Conservation (phyloP, 2,797 vertebrate genomes). For the Anguilla marmorata region DNA sequence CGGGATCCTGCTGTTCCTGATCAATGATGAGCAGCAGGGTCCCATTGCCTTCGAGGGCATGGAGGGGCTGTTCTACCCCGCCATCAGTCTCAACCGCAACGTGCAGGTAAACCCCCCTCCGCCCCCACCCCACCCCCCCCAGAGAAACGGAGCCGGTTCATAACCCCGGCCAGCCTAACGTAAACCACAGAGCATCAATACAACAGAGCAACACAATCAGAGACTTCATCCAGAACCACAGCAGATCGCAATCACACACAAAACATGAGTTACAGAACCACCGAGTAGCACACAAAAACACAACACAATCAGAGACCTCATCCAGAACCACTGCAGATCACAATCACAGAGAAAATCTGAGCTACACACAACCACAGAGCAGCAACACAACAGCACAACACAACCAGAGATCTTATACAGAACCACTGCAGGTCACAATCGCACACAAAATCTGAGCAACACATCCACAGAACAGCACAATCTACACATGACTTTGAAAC, state of each 20-base stretch:
- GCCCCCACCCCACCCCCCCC: not conserved
- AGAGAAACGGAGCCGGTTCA: not conserved
- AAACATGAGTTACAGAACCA: too few species aligned
- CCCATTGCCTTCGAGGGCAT: conserved; percentile 91
- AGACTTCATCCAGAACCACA: not conserved
- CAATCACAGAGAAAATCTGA: not conserved
- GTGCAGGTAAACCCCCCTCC: conserved; percentile 81
- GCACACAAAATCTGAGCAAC: not conserved
- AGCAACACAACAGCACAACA: not conserved
- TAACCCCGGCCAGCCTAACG: not conserved
- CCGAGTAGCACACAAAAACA: not conserved
- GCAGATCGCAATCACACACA: not conserved
- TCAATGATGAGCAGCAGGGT: conserved; percentile 98
- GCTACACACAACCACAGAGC: not conserved
- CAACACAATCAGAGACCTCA: not conserved
- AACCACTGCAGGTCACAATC: not conserved
- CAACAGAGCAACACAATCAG: not conserved
- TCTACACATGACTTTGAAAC: not conserved
- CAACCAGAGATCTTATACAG: not conserved
- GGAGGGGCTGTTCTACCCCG: conserved; percentile 91
- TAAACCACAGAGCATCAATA: not conserved
- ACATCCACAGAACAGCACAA: not conserved
- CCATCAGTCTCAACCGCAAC: conserved; percentile 96
- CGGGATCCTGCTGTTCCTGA: conserved; percentile 89
- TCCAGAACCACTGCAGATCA: not conserved